A percentile compares a stretch with the other conserved stretches of the same genome.
Conservation (phyloP, 2,113 vertebrate species). For the Struthidea cinerea region DNA sequence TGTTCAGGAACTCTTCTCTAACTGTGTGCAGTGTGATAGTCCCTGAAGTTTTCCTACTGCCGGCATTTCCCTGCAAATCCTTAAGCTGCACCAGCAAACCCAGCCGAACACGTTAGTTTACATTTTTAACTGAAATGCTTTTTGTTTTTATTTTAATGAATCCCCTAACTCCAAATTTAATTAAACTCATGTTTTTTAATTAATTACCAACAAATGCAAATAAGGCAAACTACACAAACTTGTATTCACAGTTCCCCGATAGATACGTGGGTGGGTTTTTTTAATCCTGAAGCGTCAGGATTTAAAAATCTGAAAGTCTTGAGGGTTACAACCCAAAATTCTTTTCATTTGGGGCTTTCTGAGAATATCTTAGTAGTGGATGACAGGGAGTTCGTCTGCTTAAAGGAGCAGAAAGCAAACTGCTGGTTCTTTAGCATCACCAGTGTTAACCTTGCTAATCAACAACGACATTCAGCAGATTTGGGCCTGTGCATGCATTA, state of each 20-base stretch:
- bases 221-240: slow-evolving; percentile 15
- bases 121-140: slow-evolving; percentile 55
- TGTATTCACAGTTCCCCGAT: not conserved
- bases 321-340: slow-evolving; percentile 42
- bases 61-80: not conserved
- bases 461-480: not conserved
- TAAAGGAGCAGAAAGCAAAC: slow-evolving; percentile 11
- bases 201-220: slow-evolving; percentile 67
- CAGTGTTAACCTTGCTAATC: not conserved
- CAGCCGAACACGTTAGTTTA: not conserved
- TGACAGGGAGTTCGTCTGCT: not conserved
- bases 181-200: slow-evolving; percentile 62
- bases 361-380: slow-evolving; percentile 6
- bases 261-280: not conserved
- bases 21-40: not conserved
- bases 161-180: slow-evolving; percentile 55
- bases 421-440: not conserved
- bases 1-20: not conserved
- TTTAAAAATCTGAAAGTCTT: slow-evolving; percentile 26
- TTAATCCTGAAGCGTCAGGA: slow-evolving; percentile 38
- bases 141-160: slow-evolving; percentile 66
- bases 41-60: slow-evolving; percentile 1
- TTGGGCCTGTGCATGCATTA: not conserved
- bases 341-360: slow-evolving; percentile 1
- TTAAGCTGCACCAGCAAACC: slow-evolving; percentile 24